Percentiles rank a stretch among this genome's conserved stretches.
phyloP scores from a whole-genome alignment of 2,113 vertebrate genomes.

The Rhinoptilus africanus region DNA sequence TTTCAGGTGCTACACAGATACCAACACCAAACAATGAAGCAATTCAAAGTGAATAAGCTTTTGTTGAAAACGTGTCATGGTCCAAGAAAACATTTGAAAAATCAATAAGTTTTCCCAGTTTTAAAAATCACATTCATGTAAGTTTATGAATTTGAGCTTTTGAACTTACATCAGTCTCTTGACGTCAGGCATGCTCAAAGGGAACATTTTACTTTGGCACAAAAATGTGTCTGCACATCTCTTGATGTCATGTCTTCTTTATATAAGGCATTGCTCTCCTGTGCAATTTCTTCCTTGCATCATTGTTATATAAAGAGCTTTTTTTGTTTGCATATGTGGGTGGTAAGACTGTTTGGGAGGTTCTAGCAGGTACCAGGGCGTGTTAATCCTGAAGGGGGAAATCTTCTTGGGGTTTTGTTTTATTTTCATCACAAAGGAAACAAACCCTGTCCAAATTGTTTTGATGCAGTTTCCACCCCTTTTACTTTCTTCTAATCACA shows the following conservation, averaged over 20 bases:
- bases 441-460: background rate
- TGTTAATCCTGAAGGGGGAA: background rate
- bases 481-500: background rate
- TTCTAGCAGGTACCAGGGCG: background rate
- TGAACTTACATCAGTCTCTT: background rate
- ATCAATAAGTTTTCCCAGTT: background rate
- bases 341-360: background rate
- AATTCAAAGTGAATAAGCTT: accelerated
- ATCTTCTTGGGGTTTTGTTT: background rate
- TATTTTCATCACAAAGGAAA: background rate
- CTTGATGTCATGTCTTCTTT: background rate
- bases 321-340: background rate
- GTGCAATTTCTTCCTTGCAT: background rate
- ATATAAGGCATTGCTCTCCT: background rate
- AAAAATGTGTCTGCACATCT: background rate
- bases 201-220: background rate
- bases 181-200: background rate
- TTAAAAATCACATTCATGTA: background rate
- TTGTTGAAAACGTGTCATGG: background rate
- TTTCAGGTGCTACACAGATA: background rate
- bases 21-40: background rate
- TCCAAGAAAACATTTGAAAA: background rate
- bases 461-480: background rate
- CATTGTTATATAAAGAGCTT: background rate
- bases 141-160: background rate